Evolutionary conservation across 2,797 vertebrate genomes (phyloP).

Genomic region (Channa striata): DNA sequence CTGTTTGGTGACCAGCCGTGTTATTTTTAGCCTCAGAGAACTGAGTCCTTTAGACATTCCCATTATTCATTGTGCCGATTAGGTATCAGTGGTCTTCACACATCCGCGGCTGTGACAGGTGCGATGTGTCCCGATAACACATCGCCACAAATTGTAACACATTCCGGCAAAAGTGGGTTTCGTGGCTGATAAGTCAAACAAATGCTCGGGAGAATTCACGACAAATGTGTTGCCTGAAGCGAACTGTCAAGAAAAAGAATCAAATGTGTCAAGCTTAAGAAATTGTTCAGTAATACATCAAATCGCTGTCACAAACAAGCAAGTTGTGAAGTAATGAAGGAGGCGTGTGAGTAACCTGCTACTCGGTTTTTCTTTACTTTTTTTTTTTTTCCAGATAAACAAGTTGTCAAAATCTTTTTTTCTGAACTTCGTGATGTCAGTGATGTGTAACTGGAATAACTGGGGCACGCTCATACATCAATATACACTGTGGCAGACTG

Average conservation of each 20-base stretch:
- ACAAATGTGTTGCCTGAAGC: conserved; percentile 59
- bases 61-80: neutral
- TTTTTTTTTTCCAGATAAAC: conserved; percentile 4
- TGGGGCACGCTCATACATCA: no score
- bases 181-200: conserved; percentile 41
- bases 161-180: conserved; percentile 37
- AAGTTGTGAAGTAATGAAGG: conserved; percentile 42
- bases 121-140: conserved; percentile 28
- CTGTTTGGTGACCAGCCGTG: neutral
- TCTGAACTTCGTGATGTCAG: neutral
- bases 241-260: conserved; percentile 49
- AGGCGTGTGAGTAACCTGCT: conserved; percentile 10
- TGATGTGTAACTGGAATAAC: neutral
- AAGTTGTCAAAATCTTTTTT: conserved; percentile 11
- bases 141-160: conserved; percentile 25
- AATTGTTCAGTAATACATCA: conserved; percentile 53
- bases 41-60: neutral
- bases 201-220: conserved; percentile 54
- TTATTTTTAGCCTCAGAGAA: neutral
- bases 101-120: conserved; percentile 25
- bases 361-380: neutral
- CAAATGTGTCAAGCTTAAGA: conserved; percentile 47
- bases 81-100: neutral
- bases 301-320: conserved; percentile 54
- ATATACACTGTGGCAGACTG: no score